phyloP scores from a whole-genome alignment of 1,140 invertebrate genomes.

The Pomacea maculata region DNA sequence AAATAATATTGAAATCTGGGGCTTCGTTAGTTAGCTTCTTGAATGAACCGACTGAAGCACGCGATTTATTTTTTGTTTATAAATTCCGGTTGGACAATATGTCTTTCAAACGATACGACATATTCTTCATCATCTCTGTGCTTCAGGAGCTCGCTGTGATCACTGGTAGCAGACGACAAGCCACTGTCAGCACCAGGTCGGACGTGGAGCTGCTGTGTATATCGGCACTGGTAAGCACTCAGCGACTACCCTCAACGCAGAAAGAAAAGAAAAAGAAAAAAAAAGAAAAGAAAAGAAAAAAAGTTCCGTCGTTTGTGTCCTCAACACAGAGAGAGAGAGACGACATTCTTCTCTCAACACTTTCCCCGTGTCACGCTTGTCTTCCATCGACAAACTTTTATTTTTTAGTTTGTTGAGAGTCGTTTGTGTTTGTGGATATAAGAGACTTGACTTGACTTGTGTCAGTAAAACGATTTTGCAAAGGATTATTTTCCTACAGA shows the following conservation, averaged over 20 bases:
- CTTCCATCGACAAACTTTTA: background rate
- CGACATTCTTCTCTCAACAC: background rate
- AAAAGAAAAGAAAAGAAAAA: background rate
- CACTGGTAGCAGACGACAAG: constrained; percentile 46
- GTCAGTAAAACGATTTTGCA: no score
- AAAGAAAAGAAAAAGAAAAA: background rate
- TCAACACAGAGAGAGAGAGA: background rate
- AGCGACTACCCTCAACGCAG: background rate
- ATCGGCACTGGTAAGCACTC: constrained; percentile 44
- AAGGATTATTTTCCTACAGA: background rate
- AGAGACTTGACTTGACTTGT: no score
- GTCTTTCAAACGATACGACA: no score
- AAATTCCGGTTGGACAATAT: background rate
- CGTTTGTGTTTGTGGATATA: constrained; percentile 6
- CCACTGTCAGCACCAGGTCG: constrained; percentile 52
- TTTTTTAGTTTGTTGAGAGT: background rate
- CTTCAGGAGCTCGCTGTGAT: constrained; percentile 57
- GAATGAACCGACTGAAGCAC: no score
- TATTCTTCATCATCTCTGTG: background rate
- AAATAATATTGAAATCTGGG: no score
- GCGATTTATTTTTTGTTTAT: background rate
- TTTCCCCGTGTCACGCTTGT: no score
- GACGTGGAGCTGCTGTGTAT: constrained; percentile 59
- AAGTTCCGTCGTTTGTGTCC: background rate
- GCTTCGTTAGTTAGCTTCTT: no score